These are phyloP conservation scores for Prionace glauca DNA, from an alignment of 2,797 vertebrate genomes.

Conservation along the genomic window DNA sequence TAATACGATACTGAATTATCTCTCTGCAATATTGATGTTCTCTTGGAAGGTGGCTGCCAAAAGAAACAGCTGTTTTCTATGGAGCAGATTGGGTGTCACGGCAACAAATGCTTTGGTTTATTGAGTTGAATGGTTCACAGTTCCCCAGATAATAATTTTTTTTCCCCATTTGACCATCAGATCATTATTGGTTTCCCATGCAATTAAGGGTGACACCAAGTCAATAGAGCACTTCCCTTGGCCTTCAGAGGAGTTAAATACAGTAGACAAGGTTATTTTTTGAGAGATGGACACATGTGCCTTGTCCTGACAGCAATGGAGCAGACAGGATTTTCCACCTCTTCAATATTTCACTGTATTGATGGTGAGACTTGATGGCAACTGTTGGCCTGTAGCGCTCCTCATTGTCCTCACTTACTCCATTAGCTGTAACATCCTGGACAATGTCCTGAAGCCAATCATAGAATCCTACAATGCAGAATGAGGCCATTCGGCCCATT, in stretches of 20 bases:
- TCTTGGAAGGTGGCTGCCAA: not conserved
- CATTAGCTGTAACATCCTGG: not conserved
- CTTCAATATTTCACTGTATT: not conserved
- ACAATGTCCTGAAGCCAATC: not conserved
- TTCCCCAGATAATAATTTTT: slow-evolving; percentile 30
- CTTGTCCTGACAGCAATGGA: not conserved
- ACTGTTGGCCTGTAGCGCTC: not conserved
- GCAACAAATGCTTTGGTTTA: slow-evolving; percentile 4
- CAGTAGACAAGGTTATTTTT: not conserved
- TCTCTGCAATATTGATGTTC: slow-evolving; percentile 25
- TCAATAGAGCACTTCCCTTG: not conserved
- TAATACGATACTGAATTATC: not conserved
- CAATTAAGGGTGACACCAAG: slow-evolving; percentile 18
- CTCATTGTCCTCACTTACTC: not conserved
- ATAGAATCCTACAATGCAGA: too few species aligned
- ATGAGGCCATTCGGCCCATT: too few species aligned
- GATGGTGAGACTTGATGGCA: not conserved
- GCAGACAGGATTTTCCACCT: not conserved
- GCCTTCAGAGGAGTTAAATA: not conserved
- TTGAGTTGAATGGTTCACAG: slow-evolving; percentile 23
- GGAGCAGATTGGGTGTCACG: slow-evolving; percentile 16
- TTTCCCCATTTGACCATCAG: not conserved
- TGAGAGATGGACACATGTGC: not conserved
- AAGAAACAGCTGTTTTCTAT: slow-evolving; percentile 7
- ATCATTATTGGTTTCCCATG: slow-evolving; percentile 3